Conservation (phyloP, 2,113 vertebrate genomes). For the Periophthalmus modestus region DNA sequence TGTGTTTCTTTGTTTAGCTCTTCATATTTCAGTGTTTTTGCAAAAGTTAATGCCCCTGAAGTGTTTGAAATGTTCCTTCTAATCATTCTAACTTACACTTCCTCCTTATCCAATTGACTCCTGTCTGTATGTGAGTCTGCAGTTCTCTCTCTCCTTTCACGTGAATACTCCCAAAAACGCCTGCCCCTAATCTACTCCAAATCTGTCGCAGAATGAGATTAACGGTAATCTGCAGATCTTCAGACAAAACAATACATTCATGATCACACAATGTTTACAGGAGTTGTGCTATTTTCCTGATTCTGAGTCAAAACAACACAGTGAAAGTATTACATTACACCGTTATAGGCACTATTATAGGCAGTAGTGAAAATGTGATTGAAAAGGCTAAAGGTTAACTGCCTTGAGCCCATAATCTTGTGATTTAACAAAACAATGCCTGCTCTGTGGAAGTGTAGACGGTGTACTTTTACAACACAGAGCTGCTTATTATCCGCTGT, state of each 20-base stretch:
- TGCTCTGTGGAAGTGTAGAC: slow-evolving; percentile 3
- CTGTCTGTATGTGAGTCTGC: neutral
- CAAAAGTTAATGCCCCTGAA: neutral
- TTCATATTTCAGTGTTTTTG: too few species aligned
- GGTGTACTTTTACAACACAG: slow-evolving; percentile 27
- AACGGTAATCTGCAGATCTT: slow-evolving; percentile 56
- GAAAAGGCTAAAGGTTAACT: slow-evolving; percentile 30
- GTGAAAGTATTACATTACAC: neutral
- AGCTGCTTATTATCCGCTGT: slow-evolving; percentile 50
- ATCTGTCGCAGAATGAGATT: slow-evolving; percentile 61
- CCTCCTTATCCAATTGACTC: neutral
- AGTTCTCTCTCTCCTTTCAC: slow-evolving; percentile 19
- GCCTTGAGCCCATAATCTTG: slow-evolving; percentile 19
- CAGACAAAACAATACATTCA: slow-evolving; percentile 56
- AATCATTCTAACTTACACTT: too few species aligned
- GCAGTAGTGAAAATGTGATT: neutral
- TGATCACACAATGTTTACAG: slow-evolving; percentile 40
- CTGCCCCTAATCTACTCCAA: slow-evolving; percentile 61
- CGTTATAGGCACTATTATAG: neutral
- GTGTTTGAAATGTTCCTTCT: too few species aligned
- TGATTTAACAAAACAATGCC: slow-evolving; percentile 24
- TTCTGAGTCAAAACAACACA: slow-evolving; percentile 34
- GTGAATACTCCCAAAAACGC: neutral
- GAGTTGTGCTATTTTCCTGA: slow-evolving; percentile 22
- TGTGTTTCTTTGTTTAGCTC: too few species aligned